Evolutionary conservation across 2,888 invertebrate genomes (phyloP).

Genomic region (Julus scanicus): DNA sequence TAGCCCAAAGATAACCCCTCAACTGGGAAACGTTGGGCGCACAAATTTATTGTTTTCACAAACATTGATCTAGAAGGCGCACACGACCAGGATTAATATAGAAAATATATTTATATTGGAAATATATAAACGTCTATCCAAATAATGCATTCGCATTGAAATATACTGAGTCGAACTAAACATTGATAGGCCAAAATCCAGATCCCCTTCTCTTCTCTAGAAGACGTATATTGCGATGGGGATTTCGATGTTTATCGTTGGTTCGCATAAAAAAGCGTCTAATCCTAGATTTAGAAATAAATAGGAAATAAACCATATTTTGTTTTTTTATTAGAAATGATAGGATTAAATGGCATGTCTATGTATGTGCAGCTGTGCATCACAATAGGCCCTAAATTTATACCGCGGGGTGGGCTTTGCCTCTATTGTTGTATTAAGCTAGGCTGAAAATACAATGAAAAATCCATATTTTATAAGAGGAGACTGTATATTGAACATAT

Average conservation of each 20-base stretch:
- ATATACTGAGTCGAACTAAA: not conserved
- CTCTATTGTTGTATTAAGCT: conserved; percentile 26
- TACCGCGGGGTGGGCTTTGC: conserved; percentile 39
- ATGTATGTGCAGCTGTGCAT: conserved; percentile 23
- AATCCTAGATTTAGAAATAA: conserved; percentile 36
- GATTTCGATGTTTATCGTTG: not conserved
- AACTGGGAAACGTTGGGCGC: not conserved
- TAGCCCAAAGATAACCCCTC: conserved; percentile 7
- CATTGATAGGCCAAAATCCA: not conserved
- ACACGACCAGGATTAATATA: conserved; percentile 39
- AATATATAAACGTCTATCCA: conserved; percentile 13
- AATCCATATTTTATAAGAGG: conserved; percentile 37
- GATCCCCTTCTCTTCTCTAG: not conserved
- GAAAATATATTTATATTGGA: conserved; percentile 36
- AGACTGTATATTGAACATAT: conserved; percentile 6
- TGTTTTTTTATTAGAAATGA: conserved; percentile 42
- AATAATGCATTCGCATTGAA: not conserved
- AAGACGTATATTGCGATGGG: not conserved
- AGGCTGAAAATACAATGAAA: conserved; percentile 42
- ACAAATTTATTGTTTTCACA: conserved; percentile 26
- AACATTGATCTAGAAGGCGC: conserved; percentile 35
- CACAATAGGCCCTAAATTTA: conserved; percentile 39
- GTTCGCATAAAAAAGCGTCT: not conserved
- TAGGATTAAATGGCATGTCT: conserved; percentile 39
- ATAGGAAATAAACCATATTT: conserved; percentile 42